These are phyloP conservation scores for Ophraella communa DNA, from an alignment of 2,888 invertebrate genomes.

Conservation along the genomic window DNA sequence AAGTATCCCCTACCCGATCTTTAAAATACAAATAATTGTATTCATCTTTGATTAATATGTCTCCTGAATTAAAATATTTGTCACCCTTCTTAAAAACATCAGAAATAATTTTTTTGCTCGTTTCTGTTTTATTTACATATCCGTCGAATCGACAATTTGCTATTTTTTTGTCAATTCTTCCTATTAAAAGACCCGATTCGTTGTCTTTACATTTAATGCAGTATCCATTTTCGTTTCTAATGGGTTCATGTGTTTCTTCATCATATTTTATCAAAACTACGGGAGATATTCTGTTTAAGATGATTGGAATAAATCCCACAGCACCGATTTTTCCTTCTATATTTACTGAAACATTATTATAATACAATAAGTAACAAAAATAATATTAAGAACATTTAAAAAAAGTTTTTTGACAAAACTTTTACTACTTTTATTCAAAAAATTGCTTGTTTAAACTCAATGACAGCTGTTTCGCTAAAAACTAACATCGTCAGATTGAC, in stretches of 20 bases:
- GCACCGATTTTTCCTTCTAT: constrained; percentile 88
- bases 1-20: constrained; percentile 84
- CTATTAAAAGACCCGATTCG: constrained; percentile 85
- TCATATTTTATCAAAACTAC: constrained; percentile 71
- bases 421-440: too few species aligned
- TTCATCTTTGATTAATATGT: constrained; percentile 89
- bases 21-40: constrained; percentile 91
- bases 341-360: constrained; percentile 72
- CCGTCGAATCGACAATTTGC: constrained; percentile 70
- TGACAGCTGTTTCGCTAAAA: too few species aligned
- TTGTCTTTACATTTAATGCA: constrained; percentile 85
- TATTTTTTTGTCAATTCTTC: constrained; percentile 67
- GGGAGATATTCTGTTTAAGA: constrained; percentile 66
- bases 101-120: constrained; percentile 73
- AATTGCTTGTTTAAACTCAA: too few species aligned
- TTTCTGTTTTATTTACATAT: constrained; percentile 71
- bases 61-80: constrained; percentile 88
- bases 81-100: constrained; percentile 85
- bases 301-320: constrained; percentile 85
- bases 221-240: constrained; percentile 72
- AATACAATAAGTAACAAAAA: too few species aligned
- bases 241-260: constrained; percentile 74
- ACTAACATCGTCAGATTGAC: too few species aligned
- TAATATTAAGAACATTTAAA: too few species aligned
- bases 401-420: too few species aligned